Conservation (phyloP, 1,140 invertebrate species). For the Polypedilum pembai region DNA sequence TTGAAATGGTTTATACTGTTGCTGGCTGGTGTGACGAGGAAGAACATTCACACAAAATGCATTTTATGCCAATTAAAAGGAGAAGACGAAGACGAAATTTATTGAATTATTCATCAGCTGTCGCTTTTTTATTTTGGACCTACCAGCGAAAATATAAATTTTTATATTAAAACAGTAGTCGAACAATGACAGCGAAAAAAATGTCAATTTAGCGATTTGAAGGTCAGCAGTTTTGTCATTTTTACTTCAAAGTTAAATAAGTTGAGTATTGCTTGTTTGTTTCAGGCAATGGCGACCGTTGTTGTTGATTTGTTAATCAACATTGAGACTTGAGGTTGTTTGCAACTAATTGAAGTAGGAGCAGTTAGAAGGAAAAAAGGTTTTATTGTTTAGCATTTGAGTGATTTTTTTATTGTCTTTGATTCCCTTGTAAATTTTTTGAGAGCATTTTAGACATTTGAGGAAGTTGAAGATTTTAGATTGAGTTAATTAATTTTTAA, state of each 20-base stretch:
- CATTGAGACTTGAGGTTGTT: not conserved
- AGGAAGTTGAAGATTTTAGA: too few species aligned
- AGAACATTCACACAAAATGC: not conserved
- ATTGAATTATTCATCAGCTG: constrained; percentile 27
- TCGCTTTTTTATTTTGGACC: not conserved
- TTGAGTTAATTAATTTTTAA: too few species aligned
- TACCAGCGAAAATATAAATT: not conserved
- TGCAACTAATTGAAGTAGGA: too few species aligned
- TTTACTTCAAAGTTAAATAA: not conserved
- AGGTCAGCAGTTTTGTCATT: constrained; percentile 11
- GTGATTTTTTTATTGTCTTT: too few species aligned
- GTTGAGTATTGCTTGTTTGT: too few species aligned
- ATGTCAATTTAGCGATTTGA: not conserved
- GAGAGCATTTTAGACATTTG: too few species aligned
- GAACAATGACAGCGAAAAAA: not conserved
- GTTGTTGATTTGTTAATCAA: constrained; percentile 5
- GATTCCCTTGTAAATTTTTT: too few species aligned
- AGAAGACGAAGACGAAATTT: not conserved
- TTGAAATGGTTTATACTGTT: not conserved
- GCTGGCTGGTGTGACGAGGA: not conserved
- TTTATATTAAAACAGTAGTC: not conserved
- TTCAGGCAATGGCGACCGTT: too few species aligned
- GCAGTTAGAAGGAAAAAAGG: too few species aligned
- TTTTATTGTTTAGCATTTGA: too few species aligned
- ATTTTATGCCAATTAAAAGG: constrained; percentile 5